phyloP scores from a whole-genome alignment of 2,113 vertebrate genomes.

The Gnathonemus echidnorhynchus region DNA sequence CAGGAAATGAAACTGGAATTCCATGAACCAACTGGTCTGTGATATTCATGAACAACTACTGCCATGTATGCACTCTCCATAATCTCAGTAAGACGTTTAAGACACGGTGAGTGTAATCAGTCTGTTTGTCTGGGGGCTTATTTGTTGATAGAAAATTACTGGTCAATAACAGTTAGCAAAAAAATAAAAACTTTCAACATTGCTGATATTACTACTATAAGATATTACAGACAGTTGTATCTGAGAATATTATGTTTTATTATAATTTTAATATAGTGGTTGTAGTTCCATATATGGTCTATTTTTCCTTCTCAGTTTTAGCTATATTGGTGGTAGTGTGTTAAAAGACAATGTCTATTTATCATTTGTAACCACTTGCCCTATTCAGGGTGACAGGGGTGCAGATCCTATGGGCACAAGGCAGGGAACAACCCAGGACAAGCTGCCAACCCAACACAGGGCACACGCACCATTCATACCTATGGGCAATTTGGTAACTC shows the following conservation, averaged over 20 bases:
- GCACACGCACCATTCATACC: not conserved
- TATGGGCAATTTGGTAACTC: not conserved
- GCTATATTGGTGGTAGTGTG: not conserved
- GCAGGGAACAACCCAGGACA: no score
- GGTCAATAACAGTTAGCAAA: not conserved
- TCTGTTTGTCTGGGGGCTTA: not conserved
- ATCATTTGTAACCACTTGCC: not conserved
- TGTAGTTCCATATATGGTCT: not conserved
- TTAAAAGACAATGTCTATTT: not conserved
- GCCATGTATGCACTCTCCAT: not conserved
- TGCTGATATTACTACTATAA: not conserved
- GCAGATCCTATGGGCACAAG: not conserved
- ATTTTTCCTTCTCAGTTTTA: not conserved
- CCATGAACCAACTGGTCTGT: not conserved
- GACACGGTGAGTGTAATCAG: not conserved
- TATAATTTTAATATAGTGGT: not conserved
- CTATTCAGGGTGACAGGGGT: not conserved
- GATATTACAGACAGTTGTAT: not conserved
- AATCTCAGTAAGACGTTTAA: not conserved
- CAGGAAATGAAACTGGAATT: not conserved
- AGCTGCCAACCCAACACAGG: no score
- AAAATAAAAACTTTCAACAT: not conserved
- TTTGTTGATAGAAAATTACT: not conserved
- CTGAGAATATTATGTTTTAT: not conserved
- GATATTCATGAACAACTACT: not conserved